Evolutionary conservation across 2,888 invertebrate species (phyloP).

Genomic region (Nowickia ferox): DNA sequence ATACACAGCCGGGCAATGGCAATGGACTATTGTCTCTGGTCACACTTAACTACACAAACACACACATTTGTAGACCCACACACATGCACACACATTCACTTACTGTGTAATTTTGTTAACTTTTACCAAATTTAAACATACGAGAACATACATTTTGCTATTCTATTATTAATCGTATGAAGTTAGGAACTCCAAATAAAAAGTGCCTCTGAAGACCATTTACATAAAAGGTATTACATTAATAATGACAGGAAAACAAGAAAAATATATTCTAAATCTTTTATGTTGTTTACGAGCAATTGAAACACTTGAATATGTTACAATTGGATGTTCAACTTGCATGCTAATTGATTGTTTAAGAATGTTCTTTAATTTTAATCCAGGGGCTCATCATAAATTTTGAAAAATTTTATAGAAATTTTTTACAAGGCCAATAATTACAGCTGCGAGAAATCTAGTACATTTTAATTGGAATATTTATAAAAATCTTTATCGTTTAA

Average conservation of each 20-base stretch:
- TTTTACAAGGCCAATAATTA: neutral
- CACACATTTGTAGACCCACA: neutral
- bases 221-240: slow-evolving; percentile 56
- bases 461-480: too few relatives aligned
- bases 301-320: neutral
- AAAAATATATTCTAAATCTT: slow-evolving; percentile 7
- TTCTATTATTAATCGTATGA: neutral
- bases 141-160: neutral
- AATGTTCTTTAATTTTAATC: slow-evolving; percentile 40
- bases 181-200: neutral
- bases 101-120: slow-evolving; percentile 10
- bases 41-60: neutral
- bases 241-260: slow-evolving; percentile 17
- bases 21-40: slow-evolving; percentile 40
- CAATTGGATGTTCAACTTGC: neutral
- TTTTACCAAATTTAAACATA: slow-evolving; percentile 6
- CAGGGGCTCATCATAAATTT: neutral
- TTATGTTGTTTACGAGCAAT: neutral
- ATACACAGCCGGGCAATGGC: neutral
- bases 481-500: too few relatives aligned
- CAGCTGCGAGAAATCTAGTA: neutral
- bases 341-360: slow-evolving; percentile 11
- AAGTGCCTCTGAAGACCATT: slow-evolving; percentile 55
- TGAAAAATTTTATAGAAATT: neutral
- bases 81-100: neutral